Evolutionary conservation across 2,113 vertebrate genomes (phyloP), one percentile per base, ranked within the genome.

Genomic region (Ploceus nigricollis): DNA sequence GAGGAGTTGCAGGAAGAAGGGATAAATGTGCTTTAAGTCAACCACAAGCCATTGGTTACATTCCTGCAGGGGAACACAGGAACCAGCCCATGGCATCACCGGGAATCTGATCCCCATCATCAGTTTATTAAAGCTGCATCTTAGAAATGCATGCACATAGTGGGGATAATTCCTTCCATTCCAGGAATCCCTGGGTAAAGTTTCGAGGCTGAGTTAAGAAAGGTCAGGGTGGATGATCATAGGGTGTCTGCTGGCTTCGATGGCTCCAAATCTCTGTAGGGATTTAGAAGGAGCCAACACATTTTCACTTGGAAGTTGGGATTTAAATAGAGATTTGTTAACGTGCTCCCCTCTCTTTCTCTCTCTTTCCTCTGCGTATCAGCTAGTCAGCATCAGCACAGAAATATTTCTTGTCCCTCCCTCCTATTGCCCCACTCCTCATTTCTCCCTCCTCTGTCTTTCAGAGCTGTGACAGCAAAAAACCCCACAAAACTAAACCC

Each of bases 271-370:
- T 85, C 95, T 90, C 94, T 5, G 14, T 2, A 82, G 80, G 94
- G 96, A 97, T 96, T 96, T 96, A 95, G 87, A 76, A 96, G 93
- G 90, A 96, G 95, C 75, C 95, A 95, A 96, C 95, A 77, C 84
- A 97, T 96, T 97, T 97, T 94, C 95, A 96, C 96, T 96, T 96
- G 93, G 22, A 95, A 96, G 82, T 47, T 37, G 44, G 93, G 84
- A 88, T 93, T 96, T 50, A 90, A 94, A 85, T 53, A 82, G 70
- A 88, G 81, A 40, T 93, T 82, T 82, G 70, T 54, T 71, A 91
- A 51, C 1, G 2, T 24, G 54, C 48, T 89, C 22, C 56, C 80
- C 69, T 84, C 77, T 51, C 61, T 42, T 56, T 89, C 42, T 47
- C 40, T 54, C 35, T n/a, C 65, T 40, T 81, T 40, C 51, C 45